A percentile compares a stretch with the other conserved stretches of the same genome.
These are phyloP conservation scores for Zingel zingel DNA, from an alignment of 2,113 vertebrate species.

Conservation along the genomic window DNA sequence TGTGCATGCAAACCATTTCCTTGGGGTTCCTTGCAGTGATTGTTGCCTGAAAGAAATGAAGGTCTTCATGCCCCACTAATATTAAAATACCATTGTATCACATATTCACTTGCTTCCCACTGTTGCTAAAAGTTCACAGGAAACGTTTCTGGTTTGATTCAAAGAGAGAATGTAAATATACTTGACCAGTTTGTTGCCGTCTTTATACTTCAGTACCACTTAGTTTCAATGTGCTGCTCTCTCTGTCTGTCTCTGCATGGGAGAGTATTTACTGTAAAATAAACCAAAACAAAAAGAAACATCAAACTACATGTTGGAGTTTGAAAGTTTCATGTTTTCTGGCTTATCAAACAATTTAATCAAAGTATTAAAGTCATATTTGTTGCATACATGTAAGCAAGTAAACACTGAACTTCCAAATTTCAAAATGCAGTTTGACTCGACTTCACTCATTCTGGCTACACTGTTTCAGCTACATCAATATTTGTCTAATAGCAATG, in stretches of 20 bases:
- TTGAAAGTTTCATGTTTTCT: slow-evolving; percentile 9
- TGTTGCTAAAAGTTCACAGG: neutral
- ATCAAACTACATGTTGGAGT: neutral
- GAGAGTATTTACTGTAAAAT: neutral
- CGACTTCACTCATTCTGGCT: neutral
- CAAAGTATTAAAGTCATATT: neutral
- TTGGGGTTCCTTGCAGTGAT: neutral
- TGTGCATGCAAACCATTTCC: neutral
- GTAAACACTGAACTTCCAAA: neutral
- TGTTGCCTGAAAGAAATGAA: slow-evolving; percentile 46
- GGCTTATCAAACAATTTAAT: neutral
- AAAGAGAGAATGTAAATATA: slow-evolving; percentile 51
- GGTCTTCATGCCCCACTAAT: slow-evolving; percentile 17
- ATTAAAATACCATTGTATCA: neutral
- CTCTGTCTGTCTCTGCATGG: neutral
- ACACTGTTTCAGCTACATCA: slow-evolving; percentile 2
- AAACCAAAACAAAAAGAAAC: neutral
- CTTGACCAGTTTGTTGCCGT: neutral
- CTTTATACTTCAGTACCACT: neutral
- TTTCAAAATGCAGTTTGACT: neutral
- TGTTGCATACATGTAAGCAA: neutral
- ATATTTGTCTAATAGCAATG: slow-evolving; percentile 6
- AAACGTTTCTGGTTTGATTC: slow-evolving; percentile 24
- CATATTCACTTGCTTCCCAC: neutral
- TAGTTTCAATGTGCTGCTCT: neutral